These are phyloP conservation scores for Polydesmus complanatus DNA, from an alignment of 2,888 invertebrate genomes.

Conservation along the genomic window DNA sequence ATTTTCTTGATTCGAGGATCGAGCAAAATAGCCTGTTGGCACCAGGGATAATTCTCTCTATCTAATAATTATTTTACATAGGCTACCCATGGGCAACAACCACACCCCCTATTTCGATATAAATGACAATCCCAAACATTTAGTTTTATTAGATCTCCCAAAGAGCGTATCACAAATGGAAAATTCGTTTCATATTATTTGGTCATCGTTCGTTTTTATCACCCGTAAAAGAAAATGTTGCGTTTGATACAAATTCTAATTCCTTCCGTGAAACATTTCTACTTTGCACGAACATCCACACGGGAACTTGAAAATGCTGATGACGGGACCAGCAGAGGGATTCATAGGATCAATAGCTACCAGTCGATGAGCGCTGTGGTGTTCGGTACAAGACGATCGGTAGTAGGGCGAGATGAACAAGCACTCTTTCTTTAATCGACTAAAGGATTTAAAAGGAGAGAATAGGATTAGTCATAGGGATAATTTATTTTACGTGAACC, in stretches of 20 bases:
- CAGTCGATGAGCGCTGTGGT: constrained; percentile 23
- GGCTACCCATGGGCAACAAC: too few relatives aligned
- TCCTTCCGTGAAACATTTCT: constrained; percentile 12
- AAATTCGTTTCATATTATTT: too few relatives aligned
- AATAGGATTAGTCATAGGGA: neutral
- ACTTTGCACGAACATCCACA: constrained; percentile 25
- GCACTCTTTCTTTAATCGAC: constrained; percentile 23
- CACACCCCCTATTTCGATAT: too few relatives aligned
- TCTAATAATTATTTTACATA: too few relatives aligned
- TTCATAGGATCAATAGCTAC: constrained; percentile 23
- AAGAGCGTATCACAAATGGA: too few relatives aligned
- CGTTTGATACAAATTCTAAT: neutral
- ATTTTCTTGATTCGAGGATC: too few relatives aligned
- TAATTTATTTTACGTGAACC: too few relatives aligned
- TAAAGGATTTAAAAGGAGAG: constrained; percentile 10
- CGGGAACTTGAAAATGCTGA: constrained; percentile 24
- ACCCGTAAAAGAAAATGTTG: too few relatives aligned
- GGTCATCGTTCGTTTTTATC: neutral
- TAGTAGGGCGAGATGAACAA: constrained; percentile 24
- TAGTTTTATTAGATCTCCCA: too few relatives aligned
- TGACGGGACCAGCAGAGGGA: constrained; percentile 21
- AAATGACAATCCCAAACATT: too few relatives aligned
- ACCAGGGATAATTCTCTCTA: too few relatives aligned
- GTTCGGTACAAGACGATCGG: constrained; percentile 24
- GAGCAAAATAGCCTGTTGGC: too few relatives aligned